phyloP scores from a whole-genome alignment of 2,888 invertebrate species.

The Ectemnius lituratus region DNA sequence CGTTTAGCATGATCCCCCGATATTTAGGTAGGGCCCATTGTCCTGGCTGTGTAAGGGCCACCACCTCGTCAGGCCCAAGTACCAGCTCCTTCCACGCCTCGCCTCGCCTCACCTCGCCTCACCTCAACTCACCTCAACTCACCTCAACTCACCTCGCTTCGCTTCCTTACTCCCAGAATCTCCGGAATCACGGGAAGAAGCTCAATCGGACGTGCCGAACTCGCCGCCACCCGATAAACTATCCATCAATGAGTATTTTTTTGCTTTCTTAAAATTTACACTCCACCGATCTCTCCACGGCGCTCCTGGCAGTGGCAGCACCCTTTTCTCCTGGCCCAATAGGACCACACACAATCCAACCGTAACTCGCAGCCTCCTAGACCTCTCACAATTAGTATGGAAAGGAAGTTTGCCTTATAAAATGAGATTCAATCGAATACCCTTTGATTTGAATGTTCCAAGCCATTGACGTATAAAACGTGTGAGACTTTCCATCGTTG shows the following conservation, averaged over 20 bases:
- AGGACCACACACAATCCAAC: slow-evolving; percentile 53
- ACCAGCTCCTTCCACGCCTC: no score
- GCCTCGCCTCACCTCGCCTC: no score
- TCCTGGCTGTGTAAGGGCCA: slow-evolving; percentile 49
- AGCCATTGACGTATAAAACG: no score
- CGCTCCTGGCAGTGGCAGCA: neutral
- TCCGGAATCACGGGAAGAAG: neutral
- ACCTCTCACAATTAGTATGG: no score
- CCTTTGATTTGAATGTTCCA: no score
- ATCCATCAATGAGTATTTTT: slow-evolving; percentile 64
- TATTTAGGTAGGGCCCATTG: slow-evolving; percentile 70
- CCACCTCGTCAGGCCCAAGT: slow-evolving; percentile 34
- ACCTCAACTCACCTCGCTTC: no score
- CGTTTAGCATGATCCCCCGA: slow-evolving; percentile 77
- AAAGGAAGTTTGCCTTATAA: no score
- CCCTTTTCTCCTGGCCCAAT: neutral
- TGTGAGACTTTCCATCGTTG: no score
- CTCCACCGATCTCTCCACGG: slow-evolving; percentile 26
- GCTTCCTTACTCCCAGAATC: no score
- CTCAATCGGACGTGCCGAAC: neutral
- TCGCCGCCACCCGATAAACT: slow-evolving; percentile 60
- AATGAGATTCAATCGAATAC: no score
- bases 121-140: no score
- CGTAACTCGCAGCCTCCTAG: neutral
- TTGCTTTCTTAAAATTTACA: slow-evolving; percentile 48